Evolutionary conservation across 2,888 invertebrate genomes (phyloP), one percentile per base, ranked within the genome.

Genomic region (Deladenus siricidicola): DNA sequence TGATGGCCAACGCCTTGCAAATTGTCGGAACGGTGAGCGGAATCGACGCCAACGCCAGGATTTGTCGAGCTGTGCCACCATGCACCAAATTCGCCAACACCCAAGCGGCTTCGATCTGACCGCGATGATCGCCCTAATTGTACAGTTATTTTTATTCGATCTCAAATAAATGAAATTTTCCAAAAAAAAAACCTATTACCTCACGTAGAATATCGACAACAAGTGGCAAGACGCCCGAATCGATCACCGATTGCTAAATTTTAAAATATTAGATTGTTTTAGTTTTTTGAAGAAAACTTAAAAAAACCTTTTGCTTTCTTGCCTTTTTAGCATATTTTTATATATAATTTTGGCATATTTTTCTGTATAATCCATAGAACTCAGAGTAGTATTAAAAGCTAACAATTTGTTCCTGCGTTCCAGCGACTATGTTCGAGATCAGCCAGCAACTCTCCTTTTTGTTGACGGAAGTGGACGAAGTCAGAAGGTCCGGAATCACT

Each of bases 101-200:
- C 93, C 92, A 96, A 0, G 89, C 88, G 0, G 92, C 90, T 81
- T 96, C 93, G 74, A 88, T 89, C 78, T 89, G 88, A 23, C 87
- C 86, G 78, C 87, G 88, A 74, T 86, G 86, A 75, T 89, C 89
- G 3, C 88, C 85, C 85, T 86, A 66, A 42, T 67, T 69, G 42
- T n/a, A n/a, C n/a, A n/a, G n/a, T n/a, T n/a, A n/a, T n/a, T n/a
- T n/a, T n/a, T n/a, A n/a, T n/a, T n/a, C n/a, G n/a, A n/a, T n/a
- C n/a, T n/a, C n/a, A n/a, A n/a, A n/a, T n/a, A n/a, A n/a, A n/a
- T n/a, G n/a, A n/a, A n/a, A n/a, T n/a, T n/a, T n/a, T n/a, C n/a
- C n/a, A n/a, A n/a, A n/a, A n/a, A n/a, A n/a, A n/a, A n/a, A n/a
- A n/a, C n/a, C n/a, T n/a, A n/a, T 42, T 53, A 53, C 68, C 19